Evolutionary conservation across 1,140 invertebrate species (phyloP).

Genomic region (Andrena cerasifolii): DNA sequence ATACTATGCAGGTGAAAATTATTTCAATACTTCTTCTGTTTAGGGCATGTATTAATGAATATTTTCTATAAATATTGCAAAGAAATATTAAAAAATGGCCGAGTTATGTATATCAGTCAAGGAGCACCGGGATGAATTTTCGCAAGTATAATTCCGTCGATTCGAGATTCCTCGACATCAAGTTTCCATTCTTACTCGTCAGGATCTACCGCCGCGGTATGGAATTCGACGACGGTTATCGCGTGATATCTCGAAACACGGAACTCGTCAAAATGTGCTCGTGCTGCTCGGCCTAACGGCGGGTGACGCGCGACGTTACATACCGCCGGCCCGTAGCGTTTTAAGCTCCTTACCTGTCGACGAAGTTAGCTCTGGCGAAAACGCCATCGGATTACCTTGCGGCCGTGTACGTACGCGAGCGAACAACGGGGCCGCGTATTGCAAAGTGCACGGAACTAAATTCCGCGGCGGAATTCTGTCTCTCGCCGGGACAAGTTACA

Average conservation of each 20-base stretch:
- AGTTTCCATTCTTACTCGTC: no score
- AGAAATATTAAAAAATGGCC: background rate
- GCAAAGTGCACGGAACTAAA: constrained; percentile 23
- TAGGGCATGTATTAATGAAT: no score
- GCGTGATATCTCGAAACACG: constrained; percentile 36
- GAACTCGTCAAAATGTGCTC: constrained; percentile 42
- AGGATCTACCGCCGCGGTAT: no score
- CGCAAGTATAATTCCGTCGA: no score
- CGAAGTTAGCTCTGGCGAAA: constrained; percentile 46
- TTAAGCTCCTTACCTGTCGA: constrained; percentile 49
- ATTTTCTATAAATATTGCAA: no score
- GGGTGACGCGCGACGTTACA: constrained; percentile 11
- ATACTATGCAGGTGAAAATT: no score
- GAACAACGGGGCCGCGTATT: constrained; percentile 26
- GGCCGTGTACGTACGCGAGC: constrained; percentile 48
- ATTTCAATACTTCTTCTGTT: no score
- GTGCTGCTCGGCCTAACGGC: background rate
- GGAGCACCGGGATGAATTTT: no score
- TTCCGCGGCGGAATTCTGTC: constrained; percentile 4
- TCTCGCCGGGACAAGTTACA: constrained; percentile 3
- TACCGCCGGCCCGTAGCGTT: background rate
- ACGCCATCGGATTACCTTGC: constrained; percentile 54
- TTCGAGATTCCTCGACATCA: no score
- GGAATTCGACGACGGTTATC: constrained; percentile 40
- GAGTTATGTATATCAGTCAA: background rate